Evolutionary conservation across 30 jellyfish, hydroid and myxozoan genomes (phyloP).

Genomic region (Pseudorhiza aurosa): DNA sequence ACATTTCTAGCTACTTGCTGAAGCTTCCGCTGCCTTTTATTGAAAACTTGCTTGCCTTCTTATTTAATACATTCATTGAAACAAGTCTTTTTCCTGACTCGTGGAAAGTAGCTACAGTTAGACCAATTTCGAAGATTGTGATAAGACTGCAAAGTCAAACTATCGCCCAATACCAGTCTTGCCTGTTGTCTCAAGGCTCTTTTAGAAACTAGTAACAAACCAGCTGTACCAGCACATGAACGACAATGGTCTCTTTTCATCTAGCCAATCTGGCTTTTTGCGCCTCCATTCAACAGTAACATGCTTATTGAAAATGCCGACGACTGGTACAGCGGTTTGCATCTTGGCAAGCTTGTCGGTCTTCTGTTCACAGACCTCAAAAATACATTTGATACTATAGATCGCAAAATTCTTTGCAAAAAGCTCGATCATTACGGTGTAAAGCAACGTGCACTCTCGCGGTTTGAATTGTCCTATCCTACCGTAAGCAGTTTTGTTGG

Average conservation of each 20-base stretch:
- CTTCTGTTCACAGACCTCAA: background rate
- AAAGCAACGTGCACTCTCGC: constrained; percentile 5
- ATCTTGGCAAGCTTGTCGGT: background rate
- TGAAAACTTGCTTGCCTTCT: constrained; percentile 24
- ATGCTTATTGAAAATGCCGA: background rate
- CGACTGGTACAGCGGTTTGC: constrained; percentile 2
- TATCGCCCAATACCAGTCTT: constrained; percentile 47
- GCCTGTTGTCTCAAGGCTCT: constrained; percentile 27
- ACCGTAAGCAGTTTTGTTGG: constrained; percentile 31
- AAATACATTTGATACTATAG: background rate
- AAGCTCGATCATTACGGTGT: constrained; percentile 14
- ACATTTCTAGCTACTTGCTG: no score
- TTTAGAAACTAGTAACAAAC: constrained; percentile 29
- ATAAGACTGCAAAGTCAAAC: constrained; percentile 6
- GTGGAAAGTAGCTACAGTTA: constrained; percentile 55
- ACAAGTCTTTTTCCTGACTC: constrained; percentile 42
- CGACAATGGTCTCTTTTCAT: constrained; percentile 17
- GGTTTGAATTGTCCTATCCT: constrained; percentile 44
- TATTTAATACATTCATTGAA: constrained; percentile 39
- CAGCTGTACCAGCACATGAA: constrained; percentile 41
- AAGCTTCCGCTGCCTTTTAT: no score
- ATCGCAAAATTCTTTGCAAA: constrained; percentile 3
- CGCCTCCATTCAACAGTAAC: constrained; percentile 4
- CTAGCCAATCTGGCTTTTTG: constrained; percentile 12
- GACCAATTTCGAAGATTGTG: constrained; percentile 18